These are phyloP conservation scores for Diachrysia chrysitis DNA, from an alignment of 2,888 invertebrate species.

Conservation along the genomic window DNA sequence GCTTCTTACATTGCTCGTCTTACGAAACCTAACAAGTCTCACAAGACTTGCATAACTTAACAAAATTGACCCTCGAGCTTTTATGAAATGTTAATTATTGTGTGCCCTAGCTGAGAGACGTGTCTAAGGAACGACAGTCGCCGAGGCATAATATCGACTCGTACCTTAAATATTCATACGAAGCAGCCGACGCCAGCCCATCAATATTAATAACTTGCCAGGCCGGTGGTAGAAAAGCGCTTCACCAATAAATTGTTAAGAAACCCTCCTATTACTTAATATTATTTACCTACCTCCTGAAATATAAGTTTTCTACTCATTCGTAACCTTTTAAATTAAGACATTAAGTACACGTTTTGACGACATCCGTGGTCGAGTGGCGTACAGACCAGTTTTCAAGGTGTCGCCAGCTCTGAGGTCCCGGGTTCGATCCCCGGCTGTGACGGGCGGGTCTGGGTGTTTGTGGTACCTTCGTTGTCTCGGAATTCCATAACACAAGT, in stretches of 20 bases:
- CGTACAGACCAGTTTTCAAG: too few species aligned
- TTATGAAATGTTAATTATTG: constrained; percentile 59
- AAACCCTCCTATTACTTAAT: constrained; percentile 60
- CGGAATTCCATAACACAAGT: too few species aligned
- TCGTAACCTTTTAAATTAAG: background rate
- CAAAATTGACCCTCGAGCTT: constrained; percentile 36
- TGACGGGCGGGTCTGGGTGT: too few species aligned
- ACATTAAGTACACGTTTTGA: background rate
- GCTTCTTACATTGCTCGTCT: constrained; percentile 13
- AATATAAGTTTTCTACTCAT: constrained; percentile 10
- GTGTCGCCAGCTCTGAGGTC: too few species aligned
- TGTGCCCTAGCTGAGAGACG: constrained; percentile 56
- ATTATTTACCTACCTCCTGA: constrained; percentile 39
- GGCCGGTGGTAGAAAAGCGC: constrained; percentile 73
- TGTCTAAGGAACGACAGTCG: constrained; percentile 68
- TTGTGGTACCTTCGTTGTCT: too few species aligned
- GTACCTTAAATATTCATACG: constrained; percentile 78
- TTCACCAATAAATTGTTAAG: constrained; percentile 65
- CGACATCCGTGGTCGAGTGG: too few species aligned
- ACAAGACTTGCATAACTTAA: constrained; percentile 47
- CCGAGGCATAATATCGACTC: constrained; percentile 68
- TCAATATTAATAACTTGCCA: constrained; percentile 80
- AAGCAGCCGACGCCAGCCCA: constrained; percentile 69
- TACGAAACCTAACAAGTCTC: constrained; percentile 19
- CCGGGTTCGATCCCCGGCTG: too few species aligned